phyloP scores from a whole-genome alignment of 2,113 vertebrate species.

The Theristicus caerulescens region DNA sequence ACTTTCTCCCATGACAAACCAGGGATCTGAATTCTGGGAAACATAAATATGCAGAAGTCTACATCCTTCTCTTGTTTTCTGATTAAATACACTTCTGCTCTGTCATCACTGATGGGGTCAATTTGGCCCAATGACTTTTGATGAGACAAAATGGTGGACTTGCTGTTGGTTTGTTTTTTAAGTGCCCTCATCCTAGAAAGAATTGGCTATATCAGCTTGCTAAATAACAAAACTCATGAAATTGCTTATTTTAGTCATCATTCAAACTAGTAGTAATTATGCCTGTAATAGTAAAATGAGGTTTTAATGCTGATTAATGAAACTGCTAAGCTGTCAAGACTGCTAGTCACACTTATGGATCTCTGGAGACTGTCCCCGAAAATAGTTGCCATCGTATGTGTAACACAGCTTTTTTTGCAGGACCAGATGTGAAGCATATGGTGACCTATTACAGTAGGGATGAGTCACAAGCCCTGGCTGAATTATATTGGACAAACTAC shows the following conservation, averaged over 20 bases:
- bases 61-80: background rate
- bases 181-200: background rate
- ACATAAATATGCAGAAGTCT: background rate
- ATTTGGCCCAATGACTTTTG: background rate
- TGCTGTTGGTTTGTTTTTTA: background rate
- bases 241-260: background rate
- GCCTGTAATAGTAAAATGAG: conserved; percentile 31
- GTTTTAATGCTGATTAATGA: conserved; percentile 55
- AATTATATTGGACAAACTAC: background rate
- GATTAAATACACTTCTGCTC: conserved; percentile 30
- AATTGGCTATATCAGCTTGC: background rate
- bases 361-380: conserved; percentile 17
- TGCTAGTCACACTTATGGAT: background rate
- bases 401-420: conserved; percentile 16
- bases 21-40: background rate
- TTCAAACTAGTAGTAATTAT: conserved; percentile 2
- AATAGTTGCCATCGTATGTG: background rate
- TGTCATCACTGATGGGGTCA: background rate
- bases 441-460: conserved; percentile 28
- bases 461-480: conserved; percentile 5
- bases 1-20: background rate
- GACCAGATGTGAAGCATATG: conserved; percentile 65
- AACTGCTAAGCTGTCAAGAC: conserved; percentile 32
- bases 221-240: background rate
- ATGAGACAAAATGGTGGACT: background rate